Conservation (phyloP, 2,888 invertebrate genomes). For the Pimpla rufipes region DNA sequence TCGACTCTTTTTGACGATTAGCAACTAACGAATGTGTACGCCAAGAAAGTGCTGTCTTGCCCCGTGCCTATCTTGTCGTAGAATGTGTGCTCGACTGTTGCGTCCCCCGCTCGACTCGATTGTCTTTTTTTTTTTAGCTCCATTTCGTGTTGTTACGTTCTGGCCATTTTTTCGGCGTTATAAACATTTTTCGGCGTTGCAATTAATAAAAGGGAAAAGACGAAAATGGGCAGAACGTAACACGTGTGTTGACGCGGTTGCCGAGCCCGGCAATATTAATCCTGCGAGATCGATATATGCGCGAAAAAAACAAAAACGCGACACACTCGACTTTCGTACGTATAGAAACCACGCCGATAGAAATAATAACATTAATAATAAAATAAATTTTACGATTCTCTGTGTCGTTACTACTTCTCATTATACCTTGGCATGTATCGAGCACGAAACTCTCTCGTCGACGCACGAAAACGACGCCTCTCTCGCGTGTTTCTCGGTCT, state of each 20-base stretch:
- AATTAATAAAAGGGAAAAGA: no score
- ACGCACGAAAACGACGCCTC: no score
- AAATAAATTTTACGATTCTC: slow-evolving; percentile 23
- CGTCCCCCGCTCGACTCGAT: slow-evolving; percentile 21
- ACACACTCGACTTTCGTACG: slow-evolving; percentile 19
- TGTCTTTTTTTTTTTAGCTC: slow-evolving; percentile 8
- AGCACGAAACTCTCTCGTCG: slow-evolving; percentile 13
- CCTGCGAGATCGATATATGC: not conserved
- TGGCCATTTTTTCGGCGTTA: no score
- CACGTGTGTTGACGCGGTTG: no score
- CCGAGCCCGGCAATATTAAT: no score
- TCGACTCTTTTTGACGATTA: slow-evolving; percentile 36
- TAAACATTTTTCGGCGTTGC: no score
- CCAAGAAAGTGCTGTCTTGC: slow-evolving; percentile 34
- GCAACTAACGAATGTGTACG: slow-evolving; percentile 46
- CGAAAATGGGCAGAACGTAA: no score
- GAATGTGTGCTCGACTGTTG: slow-evolving; percentile 39
- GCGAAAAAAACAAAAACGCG: not conserved
- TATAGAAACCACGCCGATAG: not conserved
- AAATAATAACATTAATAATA: slow-evolving; percentile 7
- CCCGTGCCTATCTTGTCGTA: slow-evolving; percentile 39
- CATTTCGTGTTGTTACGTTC: not conserved
- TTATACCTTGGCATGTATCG: slow-evolving; percentile 23
- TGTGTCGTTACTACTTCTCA: not conserved
- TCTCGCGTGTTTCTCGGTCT: not conserved